Conservation (phyloP, 2,113 vertebrate genomes). For the Prionailurus viverrinus region DNA sequence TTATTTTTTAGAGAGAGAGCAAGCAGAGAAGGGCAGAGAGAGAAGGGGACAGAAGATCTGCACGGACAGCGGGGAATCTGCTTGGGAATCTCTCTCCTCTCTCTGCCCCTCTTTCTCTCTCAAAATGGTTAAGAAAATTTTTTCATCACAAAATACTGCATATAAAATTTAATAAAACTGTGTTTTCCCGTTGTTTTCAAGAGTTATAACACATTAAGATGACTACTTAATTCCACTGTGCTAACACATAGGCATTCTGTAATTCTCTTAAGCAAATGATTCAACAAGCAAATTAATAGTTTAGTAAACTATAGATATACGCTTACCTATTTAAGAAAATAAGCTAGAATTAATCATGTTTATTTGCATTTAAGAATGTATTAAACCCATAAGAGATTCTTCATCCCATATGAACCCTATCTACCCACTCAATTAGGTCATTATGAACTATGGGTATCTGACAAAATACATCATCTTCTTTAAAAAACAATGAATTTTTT, state of each 20-base stretch:
- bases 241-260: neutral
- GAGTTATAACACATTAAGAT: neutral
- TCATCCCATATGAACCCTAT: neutral
- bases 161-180: neutral
- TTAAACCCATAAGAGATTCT: neutral
- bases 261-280: neutral
- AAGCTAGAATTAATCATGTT: neutral
- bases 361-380: neutral
- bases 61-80: too few species aligned
- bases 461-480: neutral
- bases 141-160: neutral
- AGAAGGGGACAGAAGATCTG: too few species aligned
- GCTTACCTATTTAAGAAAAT: constrained; percentile 7
- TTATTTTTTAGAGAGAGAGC: too few species aligned
- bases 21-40: too few species aligned
- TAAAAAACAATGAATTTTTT: neutral
- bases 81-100: too few species aligned
- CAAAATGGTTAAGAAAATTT: too few species aligned
- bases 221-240: neutral
- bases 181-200: neutral
- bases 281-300: constrained; percentile 5
- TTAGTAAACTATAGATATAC: neutral
- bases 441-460: neutral
- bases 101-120: too few species aligned
- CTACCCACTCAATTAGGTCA: neutral